These are phyloP conservation scores for Epizoanthus fatuus DNA, from an alignment of 92 coral and sea anemone genomes.

Conservation along the genomic window DNA sequence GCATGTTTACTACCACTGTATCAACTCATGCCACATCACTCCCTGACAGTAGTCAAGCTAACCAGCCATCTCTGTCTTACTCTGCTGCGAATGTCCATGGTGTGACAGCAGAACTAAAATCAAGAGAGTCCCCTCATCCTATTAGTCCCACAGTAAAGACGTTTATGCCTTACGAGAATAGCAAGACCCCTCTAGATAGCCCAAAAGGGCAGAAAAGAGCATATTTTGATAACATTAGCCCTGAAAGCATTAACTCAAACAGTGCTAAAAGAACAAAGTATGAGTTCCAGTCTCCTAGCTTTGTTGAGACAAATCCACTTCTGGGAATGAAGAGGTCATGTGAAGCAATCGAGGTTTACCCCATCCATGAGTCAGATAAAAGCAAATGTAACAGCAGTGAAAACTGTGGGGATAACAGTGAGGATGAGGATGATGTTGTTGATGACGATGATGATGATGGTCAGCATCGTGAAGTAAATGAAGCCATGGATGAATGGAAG, in stretches of 20 bases:
- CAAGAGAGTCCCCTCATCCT: not conserved
- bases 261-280: conserved; percentile 66
- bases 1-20: not conserved
- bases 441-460: conserved; percentile 20
- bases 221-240: conserved; percentile 27
- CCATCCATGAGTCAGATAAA: conserved; percentile 58
- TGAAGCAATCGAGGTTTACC: conserved; percentile 90
- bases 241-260: conserved; percentile 36
- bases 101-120: not conserved
- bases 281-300: conserved; percentile 62
- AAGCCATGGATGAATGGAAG: not conserved
- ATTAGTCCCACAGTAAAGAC: not conserved
- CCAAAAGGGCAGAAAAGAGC: conserved; percentile 43
- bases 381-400: conserved; percentile 59
- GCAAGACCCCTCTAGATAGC: conserved; percentile 17
- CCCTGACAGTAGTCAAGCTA: not conserved
- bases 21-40: not conserved
- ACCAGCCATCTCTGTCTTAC: not conserved
- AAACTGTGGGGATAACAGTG: conserved; percentile 52
- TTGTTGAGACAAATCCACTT: conserved; percentile 85
- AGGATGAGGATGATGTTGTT: conserved; percentile 29
- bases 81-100: conserved; percentile 10
- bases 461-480: not conserved
- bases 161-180: conserved; percentile 4
- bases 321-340: conserved; percentile 94